Evolutionary conservation across 1,140 invertebrate species (phyloP).

Genomic region (Polyergus mexicanus): DNA sequence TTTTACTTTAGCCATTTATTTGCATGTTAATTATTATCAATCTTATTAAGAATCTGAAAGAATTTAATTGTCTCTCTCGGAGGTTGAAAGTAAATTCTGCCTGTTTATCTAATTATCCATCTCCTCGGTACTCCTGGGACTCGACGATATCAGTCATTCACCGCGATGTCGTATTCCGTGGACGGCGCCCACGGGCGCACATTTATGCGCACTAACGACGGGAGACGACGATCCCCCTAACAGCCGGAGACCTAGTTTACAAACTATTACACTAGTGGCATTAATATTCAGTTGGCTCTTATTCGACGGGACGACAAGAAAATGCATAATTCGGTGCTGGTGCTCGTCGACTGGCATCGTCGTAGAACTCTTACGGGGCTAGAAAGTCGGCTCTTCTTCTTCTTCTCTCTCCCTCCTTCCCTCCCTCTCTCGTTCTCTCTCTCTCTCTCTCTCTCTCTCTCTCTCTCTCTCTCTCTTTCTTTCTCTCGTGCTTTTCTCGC

Average conservation of each 20-base stretch:
- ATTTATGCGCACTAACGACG: slow-evolving; percentile 65
- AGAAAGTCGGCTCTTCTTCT: slow-evolving; percentile 44
- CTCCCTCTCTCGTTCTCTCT: neutral
- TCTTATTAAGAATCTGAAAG: neutral
- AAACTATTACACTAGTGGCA: slow-evolving; percentile 83
- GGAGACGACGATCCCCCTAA: slow-evolving; percentile 66
- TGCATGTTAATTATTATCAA: slow-evolving; percentile 6
- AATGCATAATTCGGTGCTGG: slow-evolving; percentile 84
- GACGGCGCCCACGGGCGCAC: slow-evolving; percentile 44
- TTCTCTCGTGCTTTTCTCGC: neutral
- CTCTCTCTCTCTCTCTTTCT: slow-evolving; percentile 18
- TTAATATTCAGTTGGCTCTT: slow-evolving; percentile 86
- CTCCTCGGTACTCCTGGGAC: neutral
- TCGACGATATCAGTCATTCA: slow-evolving; percentile 52
- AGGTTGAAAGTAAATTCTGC: slow-evolving; percentile 1
- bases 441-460: slow-evolving; percentile 25
- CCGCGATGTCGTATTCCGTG: slow-evolving; percentile 44
- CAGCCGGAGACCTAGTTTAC: slow-evolving; percentile 82
- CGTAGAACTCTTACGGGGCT: slow-evolving; percentile 49
- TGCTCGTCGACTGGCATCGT: slow-evolving; percentile 50
- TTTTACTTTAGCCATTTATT: neutral
- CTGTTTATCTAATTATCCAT: slow-evolving; percentile 13
- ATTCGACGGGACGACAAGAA: slow-evolving; percentile 84
- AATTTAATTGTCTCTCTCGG: neutral
- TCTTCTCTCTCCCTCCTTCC: slow-evolving; percentile 20